Conservation (phyloP, 2,888 invertebrate species). For the Coelogynopora nodosa region DNA sequence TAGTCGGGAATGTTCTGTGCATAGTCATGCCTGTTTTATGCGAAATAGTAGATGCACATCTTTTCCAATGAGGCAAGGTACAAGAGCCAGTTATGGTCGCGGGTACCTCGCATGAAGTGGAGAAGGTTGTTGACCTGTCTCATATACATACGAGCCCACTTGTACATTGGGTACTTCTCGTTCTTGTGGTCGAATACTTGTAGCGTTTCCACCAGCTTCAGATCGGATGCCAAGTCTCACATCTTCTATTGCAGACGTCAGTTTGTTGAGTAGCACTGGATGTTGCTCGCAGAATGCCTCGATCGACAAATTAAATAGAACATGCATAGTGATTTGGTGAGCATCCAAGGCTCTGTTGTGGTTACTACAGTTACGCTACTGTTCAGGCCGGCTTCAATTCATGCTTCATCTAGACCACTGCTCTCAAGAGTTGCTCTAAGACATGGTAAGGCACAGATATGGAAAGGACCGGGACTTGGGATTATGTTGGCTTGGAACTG, state of each 20-base stretch:
- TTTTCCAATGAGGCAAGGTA: conserved; percentile 42
- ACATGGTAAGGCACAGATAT: not conserved
- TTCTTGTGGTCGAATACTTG: conserved; percentile 7
- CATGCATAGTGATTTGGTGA: not conserved
- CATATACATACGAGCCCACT: conserved; percentile 43
- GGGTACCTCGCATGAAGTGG: conserved; percentile 41
- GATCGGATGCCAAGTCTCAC: conserved; percentile 6
- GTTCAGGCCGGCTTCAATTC: not conserved
- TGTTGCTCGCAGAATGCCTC: conserved; percentile 29
- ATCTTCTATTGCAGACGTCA: conserved; percentile 25
- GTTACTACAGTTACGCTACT: not conserved
- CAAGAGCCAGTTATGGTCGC: conserved; percentile 44
- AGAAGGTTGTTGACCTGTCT: conserved; percentile 41
- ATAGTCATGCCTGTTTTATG: conserved; percentile 42
- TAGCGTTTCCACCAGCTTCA: conserved; percentile 40
- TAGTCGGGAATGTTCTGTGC: conserved; percentile 43
- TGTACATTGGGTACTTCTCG: conserved; percentile 29
- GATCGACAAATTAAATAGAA: conserved; percentile 5
- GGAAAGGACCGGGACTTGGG: not conserved
- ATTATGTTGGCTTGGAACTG: not conserved
- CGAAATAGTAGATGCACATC: conserved; percentile 42
- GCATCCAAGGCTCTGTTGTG: not conserved
- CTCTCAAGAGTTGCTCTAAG: not conserved
- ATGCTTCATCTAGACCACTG: not conserved
- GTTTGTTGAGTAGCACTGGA: conserved; percentile 20